Evolutionary conservation across 64 coral and sea anemone genomes (phyloP).

Genomic region (Actinia equina): DNA sequence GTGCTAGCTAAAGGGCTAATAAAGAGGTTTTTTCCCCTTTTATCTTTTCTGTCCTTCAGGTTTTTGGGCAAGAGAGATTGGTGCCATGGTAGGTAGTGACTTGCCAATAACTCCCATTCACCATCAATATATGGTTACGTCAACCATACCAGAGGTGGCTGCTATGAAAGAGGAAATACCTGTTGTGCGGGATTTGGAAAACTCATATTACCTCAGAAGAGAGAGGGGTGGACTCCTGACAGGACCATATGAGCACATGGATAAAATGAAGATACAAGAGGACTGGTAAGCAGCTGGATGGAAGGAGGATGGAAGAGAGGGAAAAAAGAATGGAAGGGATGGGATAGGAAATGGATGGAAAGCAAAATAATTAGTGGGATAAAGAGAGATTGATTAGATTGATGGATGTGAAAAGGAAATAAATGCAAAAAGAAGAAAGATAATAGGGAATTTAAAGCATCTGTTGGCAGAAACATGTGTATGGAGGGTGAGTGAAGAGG

Average conservation of each 20-base stretch:
- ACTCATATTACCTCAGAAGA: conserved; percentile 76
- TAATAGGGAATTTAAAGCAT: too few relatives aligned
- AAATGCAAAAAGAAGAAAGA: too few relatives aligned
- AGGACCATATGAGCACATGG: conserved; percentile 84
- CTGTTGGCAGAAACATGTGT: too few relatives aligned
- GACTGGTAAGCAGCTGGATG: conserved; percentile 57
- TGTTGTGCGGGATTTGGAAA: conserved; percentile 88
- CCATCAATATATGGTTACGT: conserved; percentile 90
- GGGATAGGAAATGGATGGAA: too few relatives aligned
- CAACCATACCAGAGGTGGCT: conserved; percentile 83
- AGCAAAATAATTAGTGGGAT: too few relatives aligned
- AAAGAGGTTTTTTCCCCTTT: too few relatives aligned
- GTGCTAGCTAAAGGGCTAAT: too few relatives aligned
- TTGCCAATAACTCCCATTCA: conserved; percentile 78
- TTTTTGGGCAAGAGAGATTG: conserved; percentile 93
- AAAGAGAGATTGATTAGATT: neutral
- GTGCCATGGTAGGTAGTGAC: conserved; percentile 76
- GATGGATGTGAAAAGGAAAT: neutral
- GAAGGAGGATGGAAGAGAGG: too few relatives aligned
- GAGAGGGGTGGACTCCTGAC: conserved; percentile 73
- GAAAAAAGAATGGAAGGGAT: too few relatives aligned
- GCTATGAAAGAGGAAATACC: conserved; percentile 80
- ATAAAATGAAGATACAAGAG: conserved; percentile 88
- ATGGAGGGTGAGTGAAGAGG: too few relatives aligned
- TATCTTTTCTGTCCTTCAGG: conserved; percentile 5